Evolutionary conservation across 2,888 invertebrate genomes (phyloP), one percentile per base, ranked within the genome.

Genomic region (Carcina quercana): DNA sequence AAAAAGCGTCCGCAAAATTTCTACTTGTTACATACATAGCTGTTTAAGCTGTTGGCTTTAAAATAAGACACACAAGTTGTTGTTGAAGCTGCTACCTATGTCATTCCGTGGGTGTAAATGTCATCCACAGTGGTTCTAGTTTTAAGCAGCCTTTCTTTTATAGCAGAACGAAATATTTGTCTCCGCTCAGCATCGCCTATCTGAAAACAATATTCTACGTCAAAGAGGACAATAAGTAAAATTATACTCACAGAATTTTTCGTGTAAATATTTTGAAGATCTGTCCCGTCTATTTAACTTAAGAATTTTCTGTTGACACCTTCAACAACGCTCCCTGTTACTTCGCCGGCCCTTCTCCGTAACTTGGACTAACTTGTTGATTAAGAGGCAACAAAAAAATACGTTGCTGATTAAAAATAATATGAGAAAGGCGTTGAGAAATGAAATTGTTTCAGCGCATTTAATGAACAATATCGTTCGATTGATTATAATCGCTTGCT

Each of bases 231-330:
- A 59, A 53, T 55, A 55, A 62, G 51, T 54, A 45, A 50, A 58
- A 64, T 62, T 57, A 63, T 59, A 58, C 59, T 48, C 50, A 42
- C 36, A 34, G 41, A 48, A 53, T 55, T 57, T 53, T 60, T 58
- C 25, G 47, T 50, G 53, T 47, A 67, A 67, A 65, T 62, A 64
- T 54, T 56, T 57, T 58, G 44, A 51, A 54, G 53, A 50, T 49
- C 47, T 37, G 32, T 24, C 36, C 17, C 43, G 38, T 37, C 42
- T 43, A 33, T 47, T 43, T 30, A 31, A 35, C 28, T 32, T 29
- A 17, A 10, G 32, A 45, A 46, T 41, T 50, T 42, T 36, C 45
- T 47, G 52, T 33, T 37, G 35, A 34, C 30, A 26, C 30, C 26
- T 32, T 26, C 8, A 32, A 15, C 13, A 15, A 19, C 7, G n/a